Conservation (phyloP, 2,113 vertebrate genomes). For the Rhineura floridana region DNA sequence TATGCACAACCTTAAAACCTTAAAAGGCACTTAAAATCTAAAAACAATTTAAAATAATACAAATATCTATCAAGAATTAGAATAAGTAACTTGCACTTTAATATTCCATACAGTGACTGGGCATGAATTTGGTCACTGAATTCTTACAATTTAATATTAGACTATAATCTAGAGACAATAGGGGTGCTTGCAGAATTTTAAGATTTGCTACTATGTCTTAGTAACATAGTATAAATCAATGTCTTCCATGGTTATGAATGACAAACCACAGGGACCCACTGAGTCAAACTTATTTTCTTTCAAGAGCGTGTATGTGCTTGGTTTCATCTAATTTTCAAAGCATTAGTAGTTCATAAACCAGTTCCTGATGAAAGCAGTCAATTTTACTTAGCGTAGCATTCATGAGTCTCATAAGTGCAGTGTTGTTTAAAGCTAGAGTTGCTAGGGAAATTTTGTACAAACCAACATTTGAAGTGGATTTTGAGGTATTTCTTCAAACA, state of each 20-base stretch:
- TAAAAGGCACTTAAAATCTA: too few relatives aligned
- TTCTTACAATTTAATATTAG: slow-evolving; percentile 64
- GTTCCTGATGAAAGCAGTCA: slow-evolving; percentile 39
- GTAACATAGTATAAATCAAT: slow-evolving; percentile 59
- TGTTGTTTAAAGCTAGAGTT: background rate
- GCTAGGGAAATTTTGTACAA: background rate
- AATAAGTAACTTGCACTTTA: slow-evolving; percentile 46
- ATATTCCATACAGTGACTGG: slow-evolving; percentile 48
- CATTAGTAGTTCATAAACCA: slow-evolving; percentile 65
- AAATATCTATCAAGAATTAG: too few relatives aligned
- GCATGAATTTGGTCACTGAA: slow-evolving; percentile 52
- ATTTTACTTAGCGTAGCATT: slow-evolving; percentile 9
- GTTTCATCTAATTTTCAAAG: slow-evolving; percentile 63
- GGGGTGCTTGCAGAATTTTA: slow-evolving; percentile 61
- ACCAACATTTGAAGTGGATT: background rate
- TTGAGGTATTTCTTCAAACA: background rate
- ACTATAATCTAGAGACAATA: slow-evolving; percentile 60
- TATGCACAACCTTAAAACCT: too few relatives aligned
- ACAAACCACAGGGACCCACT: slow-evolving; percentile 47
- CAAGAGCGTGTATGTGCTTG: slow-evolving; percentile 46
- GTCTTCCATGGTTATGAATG: slow-evolving; percentile 56
- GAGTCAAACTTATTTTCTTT: slow-evolving; percentile 41
- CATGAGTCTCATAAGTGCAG: background rate
- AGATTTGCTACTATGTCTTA: slow-evolving; percentile 49
- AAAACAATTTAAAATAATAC: too few relatives aligned